Conservation (phyloP, 2,888 invertebrate genomes). For the Teleiodes luculella region DNA sequence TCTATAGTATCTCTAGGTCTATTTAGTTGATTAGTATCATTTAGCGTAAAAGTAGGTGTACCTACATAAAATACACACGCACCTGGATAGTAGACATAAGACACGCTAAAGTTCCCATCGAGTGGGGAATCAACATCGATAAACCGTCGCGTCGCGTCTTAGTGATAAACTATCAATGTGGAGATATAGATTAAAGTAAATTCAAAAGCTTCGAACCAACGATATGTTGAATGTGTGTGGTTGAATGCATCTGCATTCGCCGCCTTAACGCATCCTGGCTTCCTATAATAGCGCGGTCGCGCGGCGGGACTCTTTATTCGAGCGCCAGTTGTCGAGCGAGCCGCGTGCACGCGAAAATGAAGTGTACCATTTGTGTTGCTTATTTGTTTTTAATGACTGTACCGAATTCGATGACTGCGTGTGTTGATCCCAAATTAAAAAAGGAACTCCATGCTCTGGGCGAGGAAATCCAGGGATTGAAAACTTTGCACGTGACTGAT, state of each 20-base stretch:
- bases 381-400: constrained; percentile 29
- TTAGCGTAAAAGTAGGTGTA: too few relatives aligned
- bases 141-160: too few relatives aligned
- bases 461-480: constrained; percentile 50
- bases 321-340: not conserved
- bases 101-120: too few relatives aligned
- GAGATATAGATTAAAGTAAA: too few relatives aligned
- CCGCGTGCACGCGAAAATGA: constrained; percentile 41
- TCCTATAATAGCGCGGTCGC: not conserved
- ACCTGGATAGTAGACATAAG: too few relatives aligned
- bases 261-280: constrained; percentile 31
- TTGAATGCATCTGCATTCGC: not conserved
- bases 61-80: too few relatives aligned
- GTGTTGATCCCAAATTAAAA: constrained; percentile 38
- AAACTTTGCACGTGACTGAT: constrained; percentile 45
- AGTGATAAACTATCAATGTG: too few relatives aligned
- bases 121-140: too few relatives aligned
- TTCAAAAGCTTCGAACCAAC: too few relatives aligned
- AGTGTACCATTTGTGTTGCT: constrained; percentile 41
- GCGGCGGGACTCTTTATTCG: constrained; percentile 1
- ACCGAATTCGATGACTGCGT: constrained; percentile 37
- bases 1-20: too few relatives aligned
- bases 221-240: too few relatives aligned
- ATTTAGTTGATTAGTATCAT: too few relatives aligned
- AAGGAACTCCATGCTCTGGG: constrained; percentile 45